A percentile compares a stretch with the other conserved stretches of the same genome.
These are phyloP conservation scores for Serripes groenlandicus DNA, from an alignment of 2,888 invertebrate species.

Conservation along the genomic window DNA sequence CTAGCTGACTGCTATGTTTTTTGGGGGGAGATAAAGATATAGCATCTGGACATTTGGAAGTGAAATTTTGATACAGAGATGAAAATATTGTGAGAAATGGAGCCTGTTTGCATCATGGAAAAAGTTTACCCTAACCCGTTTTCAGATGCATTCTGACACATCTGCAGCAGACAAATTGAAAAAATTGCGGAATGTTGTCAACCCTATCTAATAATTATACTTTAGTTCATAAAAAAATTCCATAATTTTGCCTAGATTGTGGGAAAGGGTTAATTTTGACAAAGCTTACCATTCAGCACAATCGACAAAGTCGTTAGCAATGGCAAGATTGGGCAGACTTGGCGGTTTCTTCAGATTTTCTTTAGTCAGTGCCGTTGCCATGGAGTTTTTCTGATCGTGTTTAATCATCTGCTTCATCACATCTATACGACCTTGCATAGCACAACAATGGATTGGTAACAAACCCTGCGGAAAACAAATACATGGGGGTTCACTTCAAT, in stretches of 20 bases:
- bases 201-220: not conserved
- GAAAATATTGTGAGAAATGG: too few relatives aligned
- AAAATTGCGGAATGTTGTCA: not conserved
- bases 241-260: too few relatives aligned
- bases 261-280: too few relatives aligned
- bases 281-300: conserved; percentile 82
- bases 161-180: not conserved
- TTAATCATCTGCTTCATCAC: conserved; percentile 80
- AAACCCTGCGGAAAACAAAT: conserved; percentile 82
- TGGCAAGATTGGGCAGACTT: conserved; percentile 82
- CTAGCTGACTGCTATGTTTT: too few relatives aligned
- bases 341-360: conserved; percentile 80
- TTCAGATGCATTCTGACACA: not conserved
- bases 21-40: too few relatives aligned
- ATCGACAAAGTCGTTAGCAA: conserved; percentile 82
- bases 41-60: too few relatives aligned
- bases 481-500: too few relatives aligned
- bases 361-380: conserved; percentile 72
- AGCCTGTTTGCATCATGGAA: too few relatives aligned
- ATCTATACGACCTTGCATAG: conserved; percentile 85
- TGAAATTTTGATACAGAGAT: too few relatives aligned
- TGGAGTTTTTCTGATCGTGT: conserved; percentile 76
- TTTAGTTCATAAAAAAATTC: too few relatives aligned
- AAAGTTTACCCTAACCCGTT: not conserved
- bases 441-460: conserved; percentile 85